These are phyloP conservation scores for Drosophila aldrichi DNA, from an alignment of 2,888 invertebrate genomes.

Conservation along the genomic window DNA sequence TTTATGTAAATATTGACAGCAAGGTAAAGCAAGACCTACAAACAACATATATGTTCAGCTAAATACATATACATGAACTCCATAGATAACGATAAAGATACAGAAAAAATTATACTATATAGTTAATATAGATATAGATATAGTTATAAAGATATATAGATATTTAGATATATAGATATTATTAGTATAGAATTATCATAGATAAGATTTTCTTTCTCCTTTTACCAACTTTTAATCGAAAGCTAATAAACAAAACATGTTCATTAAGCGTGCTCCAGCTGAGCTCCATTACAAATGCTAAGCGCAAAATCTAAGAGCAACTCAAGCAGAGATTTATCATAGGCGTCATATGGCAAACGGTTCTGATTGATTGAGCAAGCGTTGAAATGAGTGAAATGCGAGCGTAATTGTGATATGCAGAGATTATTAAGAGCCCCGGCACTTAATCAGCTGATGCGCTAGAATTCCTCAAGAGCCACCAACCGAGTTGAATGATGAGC, in stretches of 20 bases:
- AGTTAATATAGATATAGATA: neutral
- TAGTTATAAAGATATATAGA: constrained; percentile 3
- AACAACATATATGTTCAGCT: neutral
- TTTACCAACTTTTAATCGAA: neutral
- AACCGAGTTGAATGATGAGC: constrained; percentile 43
- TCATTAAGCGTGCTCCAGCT: constrained; percentile 2
- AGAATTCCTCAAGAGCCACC: constrained; percentile 34
- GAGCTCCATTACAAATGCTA: constrained; percentile 2
- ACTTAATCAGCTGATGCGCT: constrained; percentile 38
- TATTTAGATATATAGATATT: neutral
- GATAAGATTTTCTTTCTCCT: no score
- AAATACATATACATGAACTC: neutral
- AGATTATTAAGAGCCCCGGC: constrained; percentile 38
- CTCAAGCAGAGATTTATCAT: neutral
- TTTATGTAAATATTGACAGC: neutral
- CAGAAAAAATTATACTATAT: neutral
- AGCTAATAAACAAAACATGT: neutral
- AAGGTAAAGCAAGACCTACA: neutral
- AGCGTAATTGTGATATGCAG: constrained; percentile 30
- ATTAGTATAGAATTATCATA: no score
- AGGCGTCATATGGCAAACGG: constrained; percentile 19
- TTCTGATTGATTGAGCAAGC: constrained; percentile 39
- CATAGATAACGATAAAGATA: neutral
- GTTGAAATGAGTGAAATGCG: constrained; percentile 6
- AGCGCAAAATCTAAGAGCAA: neutral